Evolutionary conservation across 1,140 invertebrate genomes (phyloP).

Genomic region (Neodiprion lecontei): DNA sequence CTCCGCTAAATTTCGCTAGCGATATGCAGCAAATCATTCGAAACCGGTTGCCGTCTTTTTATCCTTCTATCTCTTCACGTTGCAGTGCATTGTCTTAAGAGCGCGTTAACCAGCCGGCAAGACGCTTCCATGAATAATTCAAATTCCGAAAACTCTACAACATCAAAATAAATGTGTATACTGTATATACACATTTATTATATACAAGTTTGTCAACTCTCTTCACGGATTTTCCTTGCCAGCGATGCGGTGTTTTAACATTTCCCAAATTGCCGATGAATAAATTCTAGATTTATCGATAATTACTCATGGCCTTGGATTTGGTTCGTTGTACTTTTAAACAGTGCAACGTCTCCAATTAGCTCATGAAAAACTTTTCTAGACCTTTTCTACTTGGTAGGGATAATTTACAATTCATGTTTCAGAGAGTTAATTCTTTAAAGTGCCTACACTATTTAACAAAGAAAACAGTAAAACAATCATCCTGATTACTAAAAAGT

Average conservation of each 20-base stretch:
- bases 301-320: background rate
- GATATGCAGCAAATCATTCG: background rate
- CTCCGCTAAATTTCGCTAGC: background rate
- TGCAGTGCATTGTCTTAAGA: background rate
- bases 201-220: background rate
- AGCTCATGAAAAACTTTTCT: no score
- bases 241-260: background rate
- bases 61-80: background rate
- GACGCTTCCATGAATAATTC: background rate
- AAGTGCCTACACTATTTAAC: no score
- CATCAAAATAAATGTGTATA: background rate
- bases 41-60: background rate
- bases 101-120: background rate
- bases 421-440: no score
- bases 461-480: no score
- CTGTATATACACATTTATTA: background rate
- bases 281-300: background rate
- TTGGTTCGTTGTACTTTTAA: no score
- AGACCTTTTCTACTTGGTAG: no score
- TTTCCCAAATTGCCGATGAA: background rate
- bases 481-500: no score
- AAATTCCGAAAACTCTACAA: background rate
- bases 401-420: no score
- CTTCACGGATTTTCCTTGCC: background rate
- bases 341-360: no score